A percentile compares a stretch with the other conserved stretches of the same genome.
Evolutionary conservation across 1,140 invertebrate species (phyloP).

Genomic region (Plodia interpunctella): DNA sequence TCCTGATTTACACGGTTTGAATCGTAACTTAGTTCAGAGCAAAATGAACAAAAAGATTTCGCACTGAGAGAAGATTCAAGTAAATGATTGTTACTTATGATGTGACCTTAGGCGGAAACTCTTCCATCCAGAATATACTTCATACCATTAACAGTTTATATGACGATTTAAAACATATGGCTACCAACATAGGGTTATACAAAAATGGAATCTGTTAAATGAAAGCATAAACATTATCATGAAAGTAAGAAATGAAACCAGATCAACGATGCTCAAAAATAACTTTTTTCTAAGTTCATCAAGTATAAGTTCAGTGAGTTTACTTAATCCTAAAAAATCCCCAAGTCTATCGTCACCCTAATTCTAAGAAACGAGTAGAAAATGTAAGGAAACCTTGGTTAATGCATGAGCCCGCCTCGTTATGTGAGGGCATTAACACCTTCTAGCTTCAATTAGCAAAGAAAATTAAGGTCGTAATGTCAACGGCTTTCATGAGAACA

Average conservation of each 20-base stretch:
- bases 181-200: too few species aligned
- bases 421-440: constrained; percentile 10
- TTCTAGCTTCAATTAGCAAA: constrained; percentile 9
- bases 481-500: constrained; percentile 1
- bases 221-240: too few species aligned
- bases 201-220: too few species aligned
- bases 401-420: background rate
- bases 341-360: background rate
- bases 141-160: background rate
- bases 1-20: constrained; percentile 1
- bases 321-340: background rate
- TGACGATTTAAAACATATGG: too few species aligned
- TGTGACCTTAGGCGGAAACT: background rate
- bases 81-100: background rate
- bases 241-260: too few species aligned
- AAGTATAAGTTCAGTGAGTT: too few species aligned
- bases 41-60: background rate
- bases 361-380: background rate
- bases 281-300: too few species aligned
- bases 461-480: constrained; percentile 10
- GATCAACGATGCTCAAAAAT: too few species aligned
- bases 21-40: background rate
- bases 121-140: background rate
- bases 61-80: background rate
- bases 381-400: constrained; percentile 1